Base-by-base conservation (phyloP, 2,888 invertebrate species). In the Lasius platythorax region DNA sequence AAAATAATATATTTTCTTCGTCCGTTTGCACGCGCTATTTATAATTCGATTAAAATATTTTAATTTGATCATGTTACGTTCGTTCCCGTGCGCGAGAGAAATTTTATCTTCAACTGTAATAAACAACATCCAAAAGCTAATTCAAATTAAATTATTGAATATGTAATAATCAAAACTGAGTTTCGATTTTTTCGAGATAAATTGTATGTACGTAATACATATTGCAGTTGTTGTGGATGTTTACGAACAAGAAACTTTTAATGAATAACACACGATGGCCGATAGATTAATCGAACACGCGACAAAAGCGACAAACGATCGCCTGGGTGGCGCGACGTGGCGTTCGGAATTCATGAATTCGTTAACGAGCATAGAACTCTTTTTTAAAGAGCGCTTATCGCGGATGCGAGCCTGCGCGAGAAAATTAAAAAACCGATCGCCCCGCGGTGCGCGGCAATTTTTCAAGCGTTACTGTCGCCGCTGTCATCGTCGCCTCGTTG, bases 401-500 rank as follows among this genome's bases (percentile, higher is more conserved):
- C 72, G 72, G 79, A 79, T 72, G 72, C 79, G 72, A 43, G 46
- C 61, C 72, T 61, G 72, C 79, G 79, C 79, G 72, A 58, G 79
- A 81, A 81, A 81, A 81, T 81, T 81, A 81, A 81, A 81, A 81
- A 81, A 81, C 72, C 79, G 72, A 81, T 81, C 79, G 61, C 72
- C 79, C 61, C 72, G 61, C 72, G 72, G 68, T 78, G 68, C 56
- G 68, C 78, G 40, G 46, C 72, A 81, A 81, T 81, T 81, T 81
- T 81, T 81, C 79, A 81, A 81, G 23, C 79, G 79, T 72, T 81
- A 72, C 79, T 61, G 83, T 82, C 46, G 78, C 40, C 37, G 66
- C 67, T 75, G 78, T 82, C 61, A 78, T 83, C 68, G 58, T 58
- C 46, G 76, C 58, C 66, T 79, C 72, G 82, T 82, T 68, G 76